Evolutionary conservation across 2,888 invertebrate species (phyloP).

Genomic region (Thera obeliscata): DNA sequence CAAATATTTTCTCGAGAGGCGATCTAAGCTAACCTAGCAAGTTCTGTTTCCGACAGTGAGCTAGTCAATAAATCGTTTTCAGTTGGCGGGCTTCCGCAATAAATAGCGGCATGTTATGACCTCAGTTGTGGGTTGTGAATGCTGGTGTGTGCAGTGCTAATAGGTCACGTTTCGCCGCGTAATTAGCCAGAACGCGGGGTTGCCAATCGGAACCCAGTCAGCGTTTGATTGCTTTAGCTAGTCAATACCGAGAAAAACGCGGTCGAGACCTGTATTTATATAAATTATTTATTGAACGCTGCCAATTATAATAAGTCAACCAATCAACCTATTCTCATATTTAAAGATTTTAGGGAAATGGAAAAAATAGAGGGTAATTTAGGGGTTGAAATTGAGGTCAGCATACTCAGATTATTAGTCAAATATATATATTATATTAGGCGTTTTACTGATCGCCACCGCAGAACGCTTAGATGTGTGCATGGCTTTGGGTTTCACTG

Average conservation of each 20-base stretch:
- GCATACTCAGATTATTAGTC: no score
- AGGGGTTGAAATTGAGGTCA: no score
- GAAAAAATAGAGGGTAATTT: no score
- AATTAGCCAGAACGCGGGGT: conserved; percentile 48
- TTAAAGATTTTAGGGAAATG: no score
- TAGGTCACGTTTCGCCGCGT: conserved; percentile 49
- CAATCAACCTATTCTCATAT: not conserved
- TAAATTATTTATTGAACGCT: not conserved
- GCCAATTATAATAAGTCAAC: no score
- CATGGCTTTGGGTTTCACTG: no score
- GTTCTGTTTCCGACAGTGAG: conserved; percentile 23
- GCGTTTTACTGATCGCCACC: no score
- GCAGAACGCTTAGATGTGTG: no score
- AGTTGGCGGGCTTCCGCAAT: conserved; percentile 31
- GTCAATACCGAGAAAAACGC: not conserved
- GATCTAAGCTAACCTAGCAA: conserved; percentile 3
- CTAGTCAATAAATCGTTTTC: conserved; percentile 31
- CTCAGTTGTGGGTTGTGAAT: conserved; percentile 27
- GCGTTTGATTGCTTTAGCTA: conserved; percentile 37
- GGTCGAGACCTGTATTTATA: not conserved
- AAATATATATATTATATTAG: no score
- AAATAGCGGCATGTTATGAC: conserved; percentile 30
- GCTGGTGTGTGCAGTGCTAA: conserved; percentile 36
- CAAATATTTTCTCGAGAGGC: conserved; percentile 5
- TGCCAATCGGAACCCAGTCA: conserved; percentile 39